These are phyloP conservation scores for Eugnorisma glareosa DNA, from an alignment of 2,888 invertebrate genomes.

Conservation along the genomic window DNA sequence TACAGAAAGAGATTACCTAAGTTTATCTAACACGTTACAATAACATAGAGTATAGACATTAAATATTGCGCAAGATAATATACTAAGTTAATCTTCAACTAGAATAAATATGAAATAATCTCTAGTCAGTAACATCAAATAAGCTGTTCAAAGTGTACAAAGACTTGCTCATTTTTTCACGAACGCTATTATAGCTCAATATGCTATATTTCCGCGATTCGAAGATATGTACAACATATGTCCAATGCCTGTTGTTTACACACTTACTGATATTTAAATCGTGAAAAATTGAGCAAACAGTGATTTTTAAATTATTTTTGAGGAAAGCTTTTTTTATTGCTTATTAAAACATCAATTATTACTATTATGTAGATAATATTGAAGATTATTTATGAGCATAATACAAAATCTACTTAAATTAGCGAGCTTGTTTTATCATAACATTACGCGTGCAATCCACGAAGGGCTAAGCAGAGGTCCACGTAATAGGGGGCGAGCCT, in stretches of 20 bases:
- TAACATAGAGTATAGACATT: too few species aligned
- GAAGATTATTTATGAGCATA: neutral
- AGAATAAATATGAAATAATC: neutral
- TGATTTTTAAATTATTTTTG: neutral
- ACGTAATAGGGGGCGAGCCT: neutral
- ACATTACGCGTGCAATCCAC: neutral
- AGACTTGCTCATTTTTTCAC: neutral
- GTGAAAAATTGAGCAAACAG: neutral
- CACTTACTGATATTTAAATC: neutral
- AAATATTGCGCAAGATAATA: neutral
- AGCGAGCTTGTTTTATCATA: neutral
- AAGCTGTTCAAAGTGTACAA: neutral
- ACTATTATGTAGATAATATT: neutral
- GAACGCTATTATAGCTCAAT: neutral
- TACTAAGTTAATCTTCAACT: neutral
- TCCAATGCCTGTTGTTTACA: neutral
- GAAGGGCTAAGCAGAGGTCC: neutral
- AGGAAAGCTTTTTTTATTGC: neutral
- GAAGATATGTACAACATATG: neutral
- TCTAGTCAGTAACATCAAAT: neutral
- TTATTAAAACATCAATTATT: slow-evolving; percentile 5
- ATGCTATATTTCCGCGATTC: neutral
- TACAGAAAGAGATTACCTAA: neutral
- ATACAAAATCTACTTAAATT: neutral
- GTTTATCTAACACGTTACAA: neutral